A percentile compares a stretch with the other conserved stretches of the same genome.
Evolutionary conservation across 1,140 invertebrate species (phyloP).

Genomic region (Ruditapes philippinarum): DNA sequence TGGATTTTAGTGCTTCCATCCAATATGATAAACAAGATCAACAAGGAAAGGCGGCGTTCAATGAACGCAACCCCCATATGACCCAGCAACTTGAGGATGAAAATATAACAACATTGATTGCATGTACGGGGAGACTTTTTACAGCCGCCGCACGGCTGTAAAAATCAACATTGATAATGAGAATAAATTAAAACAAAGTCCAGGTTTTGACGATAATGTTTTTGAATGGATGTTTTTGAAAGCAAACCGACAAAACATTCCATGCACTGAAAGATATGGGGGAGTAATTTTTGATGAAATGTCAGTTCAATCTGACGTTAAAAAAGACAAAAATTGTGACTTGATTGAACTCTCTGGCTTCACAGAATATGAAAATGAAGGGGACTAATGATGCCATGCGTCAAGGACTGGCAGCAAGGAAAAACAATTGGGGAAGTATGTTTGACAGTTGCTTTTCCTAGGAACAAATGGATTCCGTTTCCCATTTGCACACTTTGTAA

Average conservation of each 20-base stretch:
- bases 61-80: no score
- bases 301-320: slow-evolving; percentile 39
- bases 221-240: slow-evolving; percentile 66
- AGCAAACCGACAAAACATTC: not conserved
- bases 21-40: no score
- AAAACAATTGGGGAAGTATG: slow-evolving; percentile 42
- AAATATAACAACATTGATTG: no score
- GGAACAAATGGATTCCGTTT: slow-evolving; percentile 64
- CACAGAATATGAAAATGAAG: slow-evolving; percentile 37
- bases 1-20: slow-evolving; percentile 2
- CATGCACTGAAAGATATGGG: not conserved
- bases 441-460: slow-evolving; percentile 62
- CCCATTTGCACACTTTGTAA: slow-evolving; percentile 69
- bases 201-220: slow-evolving; percentile 13
- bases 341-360: slow-evolving; percentile 51
- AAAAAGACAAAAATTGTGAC: no score
- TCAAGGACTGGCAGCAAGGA: not conserved
- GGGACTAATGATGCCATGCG: not conserved
- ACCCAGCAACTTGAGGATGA: no score
- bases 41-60: no score
- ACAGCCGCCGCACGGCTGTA: no score
- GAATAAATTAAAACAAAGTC: slow-evolving; percentile 58
- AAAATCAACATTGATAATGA: slow-evolving; percentile 33
- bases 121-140: no score
- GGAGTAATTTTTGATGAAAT: slow-evolving; percentile 65